phyloP scores from a whole-genome alignment of 2,888 invertebrate genomes.

The Galerucella calmariensis region DNA sequence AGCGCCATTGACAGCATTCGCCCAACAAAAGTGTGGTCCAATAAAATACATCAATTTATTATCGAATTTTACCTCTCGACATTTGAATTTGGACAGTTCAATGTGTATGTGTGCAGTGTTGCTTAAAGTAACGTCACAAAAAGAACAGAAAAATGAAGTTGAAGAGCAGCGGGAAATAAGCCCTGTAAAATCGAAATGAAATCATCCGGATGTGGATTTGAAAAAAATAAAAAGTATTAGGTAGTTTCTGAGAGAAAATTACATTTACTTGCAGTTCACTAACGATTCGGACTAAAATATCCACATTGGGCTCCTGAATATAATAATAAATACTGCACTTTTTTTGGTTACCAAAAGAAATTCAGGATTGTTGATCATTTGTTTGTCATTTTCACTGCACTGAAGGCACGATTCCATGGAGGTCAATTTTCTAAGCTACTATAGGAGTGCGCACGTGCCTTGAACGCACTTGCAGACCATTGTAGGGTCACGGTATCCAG shows the following conservation, averaged over 20 bases:
- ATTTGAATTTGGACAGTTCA: slow-evolving; percentile 30
- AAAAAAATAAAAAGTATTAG: neutral
- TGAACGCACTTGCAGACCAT: too few species aligned
- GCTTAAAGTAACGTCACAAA: slow-evolving; percentile 15
- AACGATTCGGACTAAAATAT: neutral
- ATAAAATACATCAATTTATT: slow-evolving; percentile 39
- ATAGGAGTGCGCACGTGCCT: too few species aligned
- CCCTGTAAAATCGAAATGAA: neutral
- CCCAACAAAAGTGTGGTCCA: slow-evolving; percentile 29
- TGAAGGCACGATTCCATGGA: too few species aligned
- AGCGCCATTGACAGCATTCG: slow-evolving; percentile 6
- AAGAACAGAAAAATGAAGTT: slow-evolving; percentile 9
- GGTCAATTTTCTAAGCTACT: too few species aligned
- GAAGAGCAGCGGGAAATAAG: slow-evolving; percentile 14
- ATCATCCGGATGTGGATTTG: neutral
- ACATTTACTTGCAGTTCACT: neutral
- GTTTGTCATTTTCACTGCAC: too few species aligned
- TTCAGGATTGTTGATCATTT: too few species aligned
- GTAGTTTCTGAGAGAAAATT: neutral
- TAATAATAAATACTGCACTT: too few species aligned
- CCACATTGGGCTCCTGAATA: too few species aligned
- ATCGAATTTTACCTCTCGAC: slow-evolving; percentile 38
- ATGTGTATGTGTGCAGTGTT: slow-evolving; percentile 25
- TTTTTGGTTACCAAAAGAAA: too few species aligned
- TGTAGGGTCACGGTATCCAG: too few species aligned